These are phyloP conservation scores for Rhinogobio ventralis DNA, from an alignment of 2,797 vertebrate species.

Conservation along the genomic window DNA sequence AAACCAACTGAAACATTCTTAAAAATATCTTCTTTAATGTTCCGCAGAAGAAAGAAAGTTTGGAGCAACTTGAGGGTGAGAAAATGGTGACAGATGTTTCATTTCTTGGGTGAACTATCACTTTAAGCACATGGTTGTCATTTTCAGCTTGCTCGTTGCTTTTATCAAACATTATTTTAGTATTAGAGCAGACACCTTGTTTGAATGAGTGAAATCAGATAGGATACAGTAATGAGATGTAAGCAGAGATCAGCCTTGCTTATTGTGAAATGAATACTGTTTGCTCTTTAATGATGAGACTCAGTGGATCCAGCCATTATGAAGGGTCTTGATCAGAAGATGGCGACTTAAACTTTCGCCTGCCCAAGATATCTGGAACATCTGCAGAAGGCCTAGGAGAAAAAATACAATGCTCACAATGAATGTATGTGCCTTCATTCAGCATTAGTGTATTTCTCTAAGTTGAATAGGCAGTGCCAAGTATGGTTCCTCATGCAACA, in stretches of 20 bases:
- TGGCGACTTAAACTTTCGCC: constrained; percentile 71
- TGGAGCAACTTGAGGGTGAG: not conserved
- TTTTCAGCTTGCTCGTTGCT: not conserved
- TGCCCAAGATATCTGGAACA: constrained; percentile 77
- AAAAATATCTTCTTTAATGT: not conserved
- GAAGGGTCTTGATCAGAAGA: constrained; percentile 70
- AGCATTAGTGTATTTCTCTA: not conserved
- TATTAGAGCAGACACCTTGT: constrained; percentile 5
- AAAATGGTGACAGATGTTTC: not conserved
- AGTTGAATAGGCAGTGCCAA: constrained; percentile 14
- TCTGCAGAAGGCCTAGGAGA: constrained; percentile 78
- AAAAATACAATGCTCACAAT: not conserved
- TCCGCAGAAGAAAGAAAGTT: not conserved
- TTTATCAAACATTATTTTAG: constrained; percentile 13
- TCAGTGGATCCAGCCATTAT: constrained; percentile 55
- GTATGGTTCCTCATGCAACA: constrained; percentile 46
- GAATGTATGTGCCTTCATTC: not conserved
- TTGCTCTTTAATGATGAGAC: constrained; percentile 15
- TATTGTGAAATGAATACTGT: constrained; percentile 19
- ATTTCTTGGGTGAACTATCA: not conserved
- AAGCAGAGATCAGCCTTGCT: constrained; percentile 9
- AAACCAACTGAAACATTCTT: not conserved
- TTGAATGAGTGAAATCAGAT: constrained; percentile 10
- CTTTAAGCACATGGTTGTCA: not conserved
- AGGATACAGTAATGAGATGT: constrained; percentile 4